phyloP scores from a whole-genome alignment of 92 coral and sea anemone genomes.

The Palythoa caribaeorum region DNA sequence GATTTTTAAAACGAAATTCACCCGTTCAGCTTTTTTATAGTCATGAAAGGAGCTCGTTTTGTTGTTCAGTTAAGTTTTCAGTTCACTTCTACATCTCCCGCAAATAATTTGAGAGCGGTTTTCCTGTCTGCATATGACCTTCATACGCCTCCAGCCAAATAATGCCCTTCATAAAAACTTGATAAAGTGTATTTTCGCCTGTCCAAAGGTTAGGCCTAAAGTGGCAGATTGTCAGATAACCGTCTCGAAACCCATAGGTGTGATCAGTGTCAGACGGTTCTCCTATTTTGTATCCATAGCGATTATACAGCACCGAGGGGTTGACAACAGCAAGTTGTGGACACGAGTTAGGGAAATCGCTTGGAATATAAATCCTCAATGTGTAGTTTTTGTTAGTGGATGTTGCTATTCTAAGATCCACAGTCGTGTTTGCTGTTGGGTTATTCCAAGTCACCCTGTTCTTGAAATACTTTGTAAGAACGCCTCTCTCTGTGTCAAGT shows the following conservation, averaged over 20 bases:
- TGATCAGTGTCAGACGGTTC: constrained; percentile 40
- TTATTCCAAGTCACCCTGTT: constrained; percentile 71
- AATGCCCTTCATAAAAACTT: constrained; percentile 85
- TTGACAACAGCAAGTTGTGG: constrained; percentile 75
- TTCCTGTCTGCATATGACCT: constrained; percentile 65
- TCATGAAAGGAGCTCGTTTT: no score
- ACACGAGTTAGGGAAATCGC: constrained; percentile 75
- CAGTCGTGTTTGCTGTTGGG: constrained; percentile 69
- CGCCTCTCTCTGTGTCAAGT: constrained; percentile 66
- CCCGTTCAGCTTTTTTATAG: no score
- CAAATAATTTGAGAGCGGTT: constrained; percentile 56
- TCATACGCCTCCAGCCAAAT: constrained; percentile 95
- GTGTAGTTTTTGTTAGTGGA: constrained; percentile 65
- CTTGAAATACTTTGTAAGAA: constrained; percentile 73
- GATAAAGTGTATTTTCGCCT: constrained; percentile 72
- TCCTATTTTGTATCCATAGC: constrained; percentile 43
- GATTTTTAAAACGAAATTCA: no score
- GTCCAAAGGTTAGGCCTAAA: constrained; percentile 72
- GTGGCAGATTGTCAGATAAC: constrained; percentile 78
- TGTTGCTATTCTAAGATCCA: constrained; percentile 69
- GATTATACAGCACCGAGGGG: constrained; percentile 57
- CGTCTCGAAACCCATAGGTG: constrained; percentile 65
- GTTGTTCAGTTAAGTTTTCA: no score
- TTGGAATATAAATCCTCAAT: constrained; percentile 73
- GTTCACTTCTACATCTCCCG: constrained; percentile 54